Conservation (phyloP, 2,888 invertebrate species). For the Rhagium mordax region DNA sequence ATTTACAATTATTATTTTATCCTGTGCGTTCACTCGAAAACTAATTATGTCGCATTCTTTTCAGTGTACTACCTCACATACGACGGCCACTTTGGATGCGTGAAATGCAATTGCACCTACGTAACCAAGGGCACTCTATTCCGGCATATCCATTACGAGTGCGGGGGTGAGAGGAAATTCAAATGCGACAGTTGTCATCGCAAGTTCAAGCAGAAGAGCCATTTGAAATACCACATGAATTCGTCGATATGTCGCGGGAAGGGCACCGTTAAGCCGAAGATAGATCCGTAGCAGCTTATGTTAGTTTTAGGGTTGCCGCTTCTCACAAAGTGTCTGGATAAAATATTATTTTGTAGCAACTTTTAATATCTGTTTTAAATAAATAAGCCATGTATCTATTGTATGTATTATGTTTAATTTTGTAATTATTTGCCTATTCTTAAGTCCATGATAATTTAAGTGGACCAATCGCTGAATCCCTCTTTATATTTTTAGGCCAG, state of each 20-base stretch:
- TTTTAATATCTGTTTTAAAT: too few species aligned
- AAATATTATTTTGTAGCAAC: too few species aligned
- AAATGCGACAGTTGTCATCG: conserved; percentile 48
- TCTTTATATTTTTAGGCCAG: conserved; percentile 40
- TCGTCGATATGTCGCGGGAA: conserved; percentile 43
- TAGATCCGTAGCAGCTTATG: too few species aligned
- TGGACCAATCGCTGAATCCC: neutral
- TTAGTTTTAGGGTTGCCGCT: too few species aligned
- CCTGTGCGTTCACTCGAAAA: too few species aligned
- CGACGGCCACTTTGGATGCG: conserved; percentile 40
- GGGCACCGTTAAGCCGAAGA: neutral
- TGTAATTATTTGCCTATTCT: too few species aligned
- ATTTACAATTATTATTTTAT: too few species aligned
- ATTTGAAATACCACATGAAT: conserved; percentile 46
- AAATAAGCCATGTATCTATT: too few species aligned
- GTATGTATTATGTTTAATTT: too few species aligned
- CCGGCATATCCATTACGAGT: conserved; percentile 54
- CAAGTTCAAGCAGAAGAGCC: conserved; percentile 54
- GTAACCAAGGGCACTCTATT: conserved; percentile 39
- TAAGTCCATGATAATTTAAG: too few species aligned
- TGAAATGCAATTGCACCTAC: conserved; percentile 37
- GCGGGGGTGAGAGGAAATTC: conserved; percentile 54
- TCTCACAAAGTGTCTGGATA: too few species aligned
- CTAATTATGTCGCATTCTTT: too few species aligned
- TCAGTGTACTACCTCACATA: conserved; percentile 30